A percentile compares a stretch with the other conserved stretches of the same genome.
phyloP scores from a whole-genome alignment of 2,113 vertebrate genomes.

The Murina feae region DNA sequence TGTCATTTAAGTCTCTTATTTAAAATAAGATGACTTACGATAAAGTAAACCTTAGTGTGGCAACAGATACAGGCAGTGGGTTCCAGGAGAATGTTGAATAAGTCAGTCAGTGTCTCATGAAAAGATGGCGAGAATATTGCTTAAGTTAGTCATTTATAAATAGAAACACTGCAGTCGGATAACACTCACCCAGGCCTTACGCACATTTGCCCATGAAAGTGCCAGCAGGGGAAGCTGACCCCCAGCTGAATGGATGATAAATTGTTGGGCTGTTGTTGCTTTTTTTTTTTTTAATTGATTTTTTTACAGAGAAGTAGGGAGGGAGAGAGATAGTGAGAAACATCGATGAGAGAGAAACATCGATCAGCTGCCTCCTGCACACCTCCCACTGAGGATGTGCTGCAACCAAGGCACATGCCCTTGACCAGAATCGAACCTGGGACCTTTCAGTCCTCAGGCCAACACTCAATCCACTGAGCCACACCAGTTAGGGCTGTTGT shows the following conservation, averaged over 20 bases:
- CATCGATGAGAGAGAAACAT: too few species aligned
- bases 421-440: too few species aligned
- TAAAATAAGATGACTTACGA: not conserved
- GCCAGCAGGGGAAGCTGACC: not conserved
- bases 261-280: not conserved
- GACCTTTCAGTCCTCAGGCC: too few species aligned
- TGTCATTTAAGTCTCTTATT: not conserved
- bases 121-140: not conserved
- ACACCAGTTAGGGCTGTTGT: too few species aligned
- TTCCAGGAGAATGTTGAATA: not conserved
- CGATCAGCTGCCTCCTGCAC: too few species aligned
- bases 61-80: not conserved
- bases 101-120: not conserved
- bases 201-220: not conserved
- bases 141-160: not conserved
- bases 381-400: too few species aligned
- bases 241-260: not conserved
- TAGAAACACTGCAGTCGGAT: not conserved
- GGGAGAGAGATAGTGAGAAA: too few species aligned
- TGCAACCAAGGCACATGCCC: too few species aligned
- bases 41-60: conserved; percentile 23
- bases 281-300: not conserved
- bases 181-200: not conserved
- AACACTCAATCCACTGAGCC: too few species aligned
- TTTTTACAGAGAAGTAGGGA: too few species aligned